Conservation (phyloP, 2,797 vertebrate species). For the Cirrhinus molitorella region DNA sequence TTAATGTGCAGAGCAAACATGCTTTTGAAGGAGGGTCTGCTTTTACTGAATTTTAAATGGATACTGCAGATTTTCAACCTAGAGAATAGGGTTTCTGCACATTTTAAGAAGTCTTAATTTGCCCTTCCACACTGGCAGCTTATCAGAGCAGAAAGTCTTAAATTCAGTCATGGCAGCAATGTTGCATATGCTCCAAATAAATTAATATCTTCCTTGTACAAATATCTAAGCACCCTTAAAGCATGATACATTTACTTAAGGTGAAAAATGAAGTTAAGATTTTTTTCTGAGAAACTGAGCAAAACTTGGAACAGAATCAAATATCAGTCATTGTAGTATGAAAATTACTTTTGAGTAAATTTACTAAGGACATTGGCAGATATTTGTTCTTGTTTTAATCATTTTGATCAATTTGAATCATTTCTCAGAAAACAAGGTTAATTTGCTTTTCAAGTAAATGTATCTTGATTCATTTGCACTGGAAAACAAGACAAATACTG, state of each 20-base stretch:
- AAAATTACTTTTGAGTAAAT: background rate
- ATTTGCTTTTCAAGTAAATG: too few species aligned
- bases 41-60: slow-evolving; percentile 33
- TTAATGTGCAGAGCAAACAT: background rate
- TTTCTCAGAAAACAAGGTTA: too few species aligned
- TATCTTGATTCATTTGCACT: too few species aligned
- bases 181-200: background rate
- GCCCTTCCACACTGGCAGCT: background rate
- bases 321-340: background rate
- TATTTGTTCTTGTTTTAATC: background rate
- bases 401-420: too few species aligned
- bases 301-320: background rate
- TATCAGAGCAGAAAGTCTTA: background rate
- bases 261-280: background rate
- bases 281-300: background rate
- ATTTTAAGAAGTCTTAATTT: background rate
- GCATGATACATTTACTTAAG: too few species aligned
- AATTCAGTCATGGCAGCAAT: background rate
- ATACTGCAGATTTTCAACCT: slow-evolving; percentile 18
- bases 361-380: background rate
- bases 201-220: background rate
- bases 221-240: background rate
- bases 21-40: background rate
- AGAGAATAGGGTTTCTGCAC: background rate
- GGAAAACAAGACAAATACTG: too few species aligned